A percentile compares a stretch with the other conserved stretches of the same genome.
Evolutionary conservation across 37 sponge, comb jelly and placozoan species (phyloP).

Genomic region (Oopsacas minuta): DNA sequence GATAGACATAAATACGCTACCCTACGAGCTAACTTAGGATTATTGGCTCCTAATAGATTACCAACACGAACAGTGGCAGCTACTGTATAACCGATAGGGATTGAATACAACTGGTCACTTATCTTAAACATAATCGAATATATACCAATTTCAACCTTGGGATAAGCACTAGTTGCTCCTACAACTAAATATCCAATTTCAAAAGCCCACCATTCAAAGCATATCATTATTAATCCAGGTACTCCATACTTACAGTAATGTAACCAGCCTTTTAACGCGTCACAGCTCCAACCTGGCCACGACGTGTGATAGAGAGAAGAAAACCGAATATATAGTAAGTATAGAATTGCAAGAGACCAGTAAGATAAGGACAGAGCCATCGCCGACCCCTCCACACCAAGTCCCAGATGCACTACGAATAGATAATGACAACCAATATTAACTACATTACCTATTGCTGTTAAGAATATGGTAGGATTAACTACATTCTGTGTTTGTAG

Average conservation of each 20-base stretch:
- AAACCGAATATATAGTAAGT: not conserved
- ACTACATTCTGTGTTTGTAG: not conserved
- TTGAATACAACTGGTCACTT: not conserved
- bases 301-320: not conserved
- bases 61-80: slow-evolving; percentile 20
- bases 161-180: not conserved
- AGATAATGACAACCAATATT: not conserved
- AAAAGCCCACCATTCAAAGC: slow-evolving; percentile 23
- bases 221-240: slow-evolving; percentile 22
- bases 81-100: not conserved
- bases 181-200: slow-evolving; percentile 19
- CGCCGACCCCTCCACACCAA: slow-evolving; percentile 19
- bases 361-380: not conserved
- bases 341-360: not conserved
- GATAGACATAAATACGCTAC: not conserved
- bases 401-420: not conserved
- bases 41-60: slow-evolving; percentile 19
- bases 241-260: not conserved
- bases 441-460: not conserved
- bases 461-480: not conserved
- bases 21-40: not conserved
- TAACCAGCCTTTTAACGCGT: not conserved
- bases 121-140: not conserved
- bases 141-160: slow-evolving; percentile 1
- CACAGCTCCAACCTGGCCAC: slow-evolving; percentile 22